Conservation (phyloP, 2,797 vertebrate genomes). For the Synanceia verrucosa region DNA sequence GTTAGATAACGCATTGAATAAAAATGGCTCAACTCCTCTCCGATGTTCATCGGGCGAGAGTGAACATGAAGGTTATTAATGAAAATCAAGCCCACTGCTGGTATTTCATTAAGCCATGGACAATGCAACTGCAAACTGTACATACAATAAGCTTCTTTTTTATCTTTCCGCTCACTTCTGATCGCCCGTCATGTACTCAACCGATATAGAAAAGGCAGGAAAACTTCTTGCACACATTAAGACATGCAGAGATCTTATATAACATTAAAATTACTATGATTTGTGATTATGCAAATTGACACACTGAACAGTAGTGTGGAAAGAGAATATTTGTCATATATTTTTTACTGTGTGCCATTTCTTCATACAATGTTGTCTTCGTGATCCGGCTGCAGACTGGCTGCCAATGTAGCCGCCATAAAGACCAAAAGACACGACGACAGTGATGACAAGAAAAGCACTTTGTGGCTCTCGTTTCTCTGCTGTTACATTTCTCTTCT, state of each 20-base stretch:
- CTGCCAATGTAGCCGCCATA: constrained; percentile 48
- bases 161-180: constrained; percentile 28
- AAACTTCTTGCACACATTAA: constrained; percentile 25
- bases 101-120: constrained; percentile 64
- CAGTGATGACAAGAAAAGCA: constrained; percentile 43
- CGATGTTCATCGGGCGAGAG: constrained; percentile 37
- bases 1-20: constrained; percentile 57
- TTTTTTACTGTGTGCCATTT: constrained; percentile 31
- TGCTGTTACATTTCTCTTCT: constrained; percentile 26
- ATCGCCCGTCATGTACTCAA: constrained; percentile 14
- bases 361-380: constrained; percentile 63
- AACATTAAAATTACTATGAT: constrained; percentile 66
- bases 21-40: constrained; percentile 57
- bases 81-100: constrained; percentile 63
- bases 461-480: constrained; percentile 43
- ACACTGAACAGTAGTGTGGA: constrained; percentile 29
- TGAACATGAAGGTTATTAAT: constrained; percentile 64
- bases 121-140: constrained; percentile 54
- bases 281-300: constrained; percentile 72
- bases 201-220: constrained; percentile 2
- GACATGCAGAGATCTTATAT: constrained; percentile 58
- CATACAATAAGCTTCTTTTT: constrained; percentile 47
- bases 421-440: constrained; percentile 46
- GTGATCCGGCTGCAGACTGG: constrained; percentile 45
- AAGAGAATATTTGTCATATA: constrained; percentile 42